These are phyloP conservation scores for Sturnira hondurensis DNA, from an alignment of 2,113 vertebrate species.

Conservation along the genomic window DNA sequence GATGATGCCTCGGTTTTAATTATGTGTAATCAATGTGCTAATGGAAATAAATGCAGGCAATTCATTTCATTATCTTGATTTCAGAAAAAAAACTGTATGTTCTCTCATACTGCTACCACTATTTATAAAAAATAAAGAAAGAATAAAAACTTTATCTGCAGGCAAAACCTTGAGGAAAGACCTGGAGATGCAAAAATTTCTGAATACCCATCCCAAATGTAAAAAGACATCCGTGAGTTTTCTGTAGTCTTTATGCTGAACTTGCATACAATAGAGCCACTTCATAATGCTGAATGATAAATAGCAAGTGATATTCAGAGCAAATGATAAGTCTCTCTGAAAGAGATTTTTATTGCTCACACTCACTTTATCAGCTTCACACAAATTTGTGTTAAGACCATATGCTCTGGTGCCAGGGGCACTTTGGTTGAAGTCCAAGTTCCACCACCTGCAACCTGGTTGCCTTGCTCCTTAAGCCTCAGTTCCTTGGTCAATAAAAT, in stretches of 20 bases:
- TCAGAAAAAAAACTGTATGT: constrained; percentile 36
- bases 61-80: constrained; percentile 66
- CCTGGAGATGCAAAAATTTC: background rate
- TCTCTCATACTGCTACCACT: constrained; percentile 3
- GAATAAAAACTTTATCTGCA: background rate
- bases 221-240: background rate
- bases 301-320: no score
- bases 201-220: background rate
- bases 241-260: background rate
- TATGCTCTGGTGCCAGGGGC: background rate
- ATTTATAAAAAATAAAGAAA: background rate
- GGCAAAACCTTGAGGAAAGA: constrained; percentile 18
- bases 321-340: background rate
- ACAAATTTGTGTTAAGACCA: background rate
- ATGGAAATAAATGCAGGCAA: constrained; percentile 60
- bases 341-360: background rate
- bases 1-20: constrained; percentile 49
- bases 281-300: background rate
- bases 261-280: background rate
- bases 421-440: background rate
- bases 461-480: background rate
- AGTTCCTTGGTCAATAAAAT: background rate
- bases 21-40: constrained; percentile 58
- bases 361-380: background rate
- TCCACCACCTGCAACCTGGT: background rate